Base-by-base conservation (phyloP, 2,888 invertebrate species). In the Luperina testacea region DNA sequence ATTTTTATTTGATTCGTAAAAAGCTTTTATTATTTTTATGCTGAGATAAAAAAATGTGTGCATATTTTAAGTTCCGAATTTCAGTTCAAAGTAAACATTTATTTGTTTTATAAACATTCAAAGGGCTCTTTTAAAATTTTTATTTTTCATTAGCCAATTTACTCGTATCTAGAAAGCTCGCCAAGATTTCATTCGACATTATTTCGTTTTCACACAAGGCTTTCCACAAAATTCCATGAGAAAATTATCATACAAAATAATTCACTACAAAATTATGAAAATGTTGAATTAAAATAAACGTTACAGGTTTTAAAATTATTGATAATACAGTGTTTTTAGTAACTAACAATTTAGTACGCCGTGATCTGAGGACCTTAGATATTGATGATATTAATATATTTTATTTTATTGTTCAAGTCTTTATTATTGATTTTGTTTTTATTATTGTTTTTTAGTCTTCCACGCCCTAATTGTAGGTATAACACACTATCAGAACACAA, bases 261-360 rank as follows among this genome's bases (percentile, higher is more conserved):
- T 53, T 48, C 5, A 75, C n/a, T 20, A 20, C 20, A 27, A 77
- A 64, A 17, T 45, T 53, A 78, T 53, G 20, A 45, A 7, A 77
- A 78, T 27, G 15, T 32, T 57, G 20, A 20, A 48, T 15, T 15
- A 48, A 78, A 65, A 65, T 48, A 27, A 38, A n/a, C 20, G 5
- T 78, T 7, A 5, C 48, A 15, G 7, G 7, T 57, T 78, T 53
- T 65, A n/a, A n/a, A 42, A 32, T 27, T 63, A 42, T 57, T 75
- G 45, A n/a, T 59, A 32, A 32, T 32, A 73, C 20, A 2, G 7
- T 27, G 7, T 42, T 20, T 75, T 51, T 27, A 48, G 15, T 38
- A 27, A 1, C 32, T 32, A 32, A 32, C 32, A 32, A 32, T 32
- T 32, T 32, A n/a, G n/a, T n/a, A n/a, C n/a, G n/a, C n/a, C n/a